Conservation (phyloP, 1,140 invertebrate genomes). For the Diabrotica virgifera region DNA sequence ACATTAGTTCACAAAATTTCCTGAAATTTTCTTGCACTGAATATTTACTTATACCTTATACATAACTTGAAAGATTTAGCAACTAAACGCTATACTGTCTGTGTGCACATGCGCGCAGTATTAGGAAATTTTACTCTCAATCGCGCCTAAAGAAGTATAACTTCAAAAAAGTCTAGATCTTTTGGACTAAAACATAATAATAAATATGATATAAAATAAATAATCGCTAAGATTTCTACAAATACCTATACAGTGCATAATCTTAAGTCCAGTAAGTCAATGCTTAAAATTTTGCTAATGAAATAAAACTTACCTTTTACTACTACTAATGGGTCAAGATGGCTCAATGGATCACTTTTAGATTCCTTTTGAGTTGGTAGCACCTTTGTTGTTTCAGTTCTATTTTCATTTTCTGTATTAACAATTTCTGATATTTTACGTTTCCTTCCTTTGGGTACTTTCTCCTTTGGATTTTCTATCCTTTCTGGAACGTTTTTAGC, state of each 20-base stretch:
- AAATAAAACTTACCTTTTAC: slow-evolving; percentile 13
- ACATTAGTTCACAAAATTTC: no score
- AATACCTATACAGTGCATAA: not conserved
- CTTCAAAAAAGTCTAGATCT: no score
- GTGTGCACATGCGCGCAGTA: no score
- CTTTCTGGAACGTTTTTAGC: not conserved
- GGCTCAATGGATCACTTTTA: not conserved
- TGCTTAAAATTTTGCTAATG: not conserved
- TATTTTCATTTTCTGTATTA: slow-evolving; percentile 13
- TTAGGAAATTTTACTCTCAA: no score
- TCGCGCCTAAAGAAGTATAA: no score
- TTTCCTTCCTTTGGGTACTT: slow-evolving; percentile 17
- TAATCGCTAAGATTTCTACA: not conserved
- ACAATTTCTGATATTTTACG: slow-evolving; percentile 12
- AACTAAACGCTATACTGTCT: no score
- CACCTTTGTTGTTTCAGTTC: not conserved
- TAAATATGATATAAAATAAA: not conserved
- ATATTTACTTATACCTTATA: no score
- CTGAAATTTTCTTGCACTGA: no score
- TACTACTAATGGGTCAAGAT: not conserved
- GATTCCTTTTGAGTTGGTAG: not conserved
- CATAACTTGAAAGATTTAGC: no score
- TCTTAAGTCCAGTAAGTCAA: not conserved
- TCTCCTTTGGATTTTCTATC: not conserved
- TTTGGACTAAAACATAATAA: not conserved